Evolutionary conservation across 2,113 vertebrate genomes (phyloP).

Genomic region (Halcyon malimbica): DNA sequence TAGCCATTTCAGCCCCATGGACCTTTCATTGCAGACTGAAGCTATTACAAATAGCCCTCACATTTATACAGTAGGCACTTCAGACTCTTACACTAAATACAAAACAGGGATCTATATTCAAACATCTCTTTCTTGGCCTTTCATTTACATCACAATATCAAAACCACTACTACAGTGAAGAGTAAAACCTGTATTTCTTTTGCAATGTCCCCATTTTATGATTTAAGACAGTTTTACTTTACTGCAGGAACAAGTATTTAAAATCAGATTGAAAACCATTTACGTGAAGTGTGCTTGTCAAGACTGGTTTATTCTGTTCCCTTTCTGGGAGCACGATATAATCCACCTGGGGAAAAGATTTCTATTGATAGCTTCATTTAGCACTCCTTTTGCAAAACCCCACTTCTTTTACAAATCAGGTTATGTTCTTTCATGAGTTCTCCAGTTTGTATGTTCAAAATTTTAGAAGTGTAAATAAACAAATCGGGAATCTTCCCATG

Average conservation of each 20-base stretch:
- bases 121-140: not conserved
- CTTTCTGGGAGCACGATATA: not conserved
- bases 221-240: not conserved
- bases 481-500: not conserved
- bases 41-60: not conserved
- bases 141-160: not conserved
- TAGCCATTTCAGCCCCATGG: not conserved
- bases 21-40: not conserved
- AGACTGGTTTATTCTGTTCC: not conserved
- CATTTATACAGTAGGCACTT: not conserved
- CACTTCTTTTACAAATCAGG: not conserved
- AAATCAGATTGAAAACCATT: not conserved
- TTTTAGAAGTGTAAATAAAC: not conserved
- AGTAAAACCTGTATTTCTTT: not conserved
- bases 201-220: not conserved
- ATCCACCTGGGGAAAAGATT: not conserved
- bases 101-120: not conserved
- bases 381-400: not conserved
- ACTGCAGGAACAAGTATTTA: not conserved
- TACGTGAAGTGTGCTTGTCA: not conserved
- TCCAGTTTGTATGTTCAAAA: not conserved
- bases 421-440: not conserved
- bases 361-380: not conserved
- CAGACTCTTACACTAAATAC: not conserved
- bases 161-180: not conserved